phyloP scores from a whole-genome alignment of 2,113 vertebrate genomes.

The Uropsilus gracilis region DNA sequence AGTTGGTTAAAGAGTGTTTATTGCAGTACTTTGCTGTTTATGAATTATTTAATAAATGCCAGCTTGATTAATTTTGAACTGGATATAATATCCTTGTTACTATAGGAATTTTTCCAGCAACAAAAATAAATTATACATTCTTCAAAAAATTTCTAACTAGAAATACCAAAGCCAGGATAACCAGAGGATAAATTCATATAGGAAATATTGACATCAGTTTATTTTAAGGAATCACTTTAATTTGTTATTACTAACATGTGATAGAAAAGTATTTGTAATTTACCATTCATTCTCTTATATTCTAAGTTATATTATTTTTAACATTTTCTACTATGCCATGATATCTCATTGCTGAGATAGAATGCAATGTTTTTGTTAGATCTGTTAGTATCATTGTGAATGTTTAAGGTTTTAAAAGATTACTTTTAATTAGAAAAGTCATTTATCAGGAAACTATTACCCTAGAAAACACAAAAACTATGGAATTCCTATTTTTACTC shows the following conservation, averaged over 20 bases:
- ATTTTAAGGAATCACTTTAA: background rate
- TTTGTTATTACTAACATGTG: slow-evolving; percentile 26
- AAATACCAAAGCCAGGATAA: background rate
- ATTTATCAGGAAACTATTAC: background rate
- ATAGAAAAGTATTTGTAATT: background rate
- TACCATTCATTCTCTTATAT: background rate
- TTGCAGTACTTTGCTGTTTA: background rate
- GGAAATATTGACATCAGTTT: background rate
- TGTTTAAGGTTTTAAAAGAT: background rate
- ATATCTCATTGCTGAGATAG: background rate
- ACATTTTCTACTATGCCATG: background rate
- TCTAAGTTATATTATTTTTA: background rate
- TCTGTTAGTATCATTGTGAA: slow-evolving; percentile 12
- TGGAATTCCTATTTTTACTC: background rate
- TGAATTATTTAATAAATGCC: background rate
- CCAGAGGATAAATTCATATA: background rate
- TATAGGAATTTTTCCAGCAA: background rate
- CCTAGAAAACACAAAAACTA: no score
- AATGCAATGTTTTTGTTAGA: slow-evolving; percentile 11
- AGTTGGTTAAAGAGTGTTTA: background rate
- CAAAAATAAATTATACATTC: slow-evolving; percentile 15
- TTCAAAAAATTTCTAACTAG: background rate
- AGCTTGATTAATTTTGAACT: background rate
- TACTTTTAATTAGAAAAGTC: slow-evolving; percentile 28
- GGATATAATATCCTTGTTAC: background rate